These are phyloP conservation scores for Ypsolopha scabrella DNA, from an alignment of 2,888 invertebrate species.

Conservation along the genomic window DNA sequence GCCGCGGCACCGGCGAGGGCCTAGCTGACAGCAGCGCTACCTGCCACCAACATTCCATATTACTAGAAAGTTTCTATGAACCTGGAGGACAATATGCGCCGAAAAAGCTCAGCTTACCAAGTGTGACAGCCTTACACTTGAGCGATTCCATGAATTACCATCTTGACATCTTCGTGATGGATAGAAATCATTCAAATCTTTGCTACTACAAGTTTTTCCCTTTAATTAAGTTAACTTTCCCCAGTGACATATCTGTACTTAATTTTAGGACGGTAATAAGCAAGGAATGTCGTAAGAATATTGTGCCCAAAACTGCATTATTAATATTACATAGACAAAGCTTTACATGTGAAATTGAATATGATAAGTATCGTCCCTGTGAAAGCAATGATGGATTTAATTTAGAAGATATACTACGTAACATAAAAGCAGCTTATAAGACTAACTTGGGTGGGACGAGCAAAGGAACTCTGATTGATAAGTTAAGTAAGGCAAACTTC, in stretches of 20 bases:
- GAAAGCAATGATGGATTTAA: slow-evolving; percentile 28
- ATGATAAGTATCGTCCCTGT: slow-evolving; percentile 23
- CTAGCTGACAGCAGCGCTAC: slow-evolving; percentile 89
- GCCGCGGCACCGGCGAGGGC: slow-evolving; percentile 92
- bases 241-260: slow-evolving; percentile 45
- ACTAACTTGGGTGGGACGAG: slow-evolving; percentile 50
- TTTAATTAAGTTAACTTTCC: slow-evolving; percentile 41
- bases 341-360: slow-evolving; percentile 33
- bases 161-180: slow-evolving; percentile 39
- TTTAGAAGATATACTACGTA: slow-evolving; percentile 35
- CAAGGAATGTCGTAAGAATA: slow-evolving; percentile 15
- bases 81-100: slow-evolving; percentile 2
- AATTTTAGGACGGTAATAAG: slow-evolving; percentile 36
- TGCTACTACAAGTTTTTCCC: slow-evolving; percentile 41
- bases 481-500: slow-evolving; percentile 32
- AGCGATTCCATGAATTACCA: slow-evolving; percentile 31
- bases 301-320: slow-evolving; percentile 27
- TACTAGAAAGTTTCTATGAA: slow-evolving; percentile 41
- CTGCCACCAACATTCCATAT: slow-evolving; percentile 37
- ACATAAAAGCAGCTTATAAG: slow-evolving; percentile 30
- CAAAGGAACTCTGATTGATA: slow-evolving; percentile 27
- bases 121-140: slow-evolving; percentile 34
- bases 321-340: slow-evolving; percentile 42
- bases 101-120: slow-evolving; percentile 28
- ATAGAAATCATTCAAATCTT: slow-evolving; percentile 25